Conservation (phyloP, 2,888 invertebrate species). For the Acanthosepion esculentum region DNA sequence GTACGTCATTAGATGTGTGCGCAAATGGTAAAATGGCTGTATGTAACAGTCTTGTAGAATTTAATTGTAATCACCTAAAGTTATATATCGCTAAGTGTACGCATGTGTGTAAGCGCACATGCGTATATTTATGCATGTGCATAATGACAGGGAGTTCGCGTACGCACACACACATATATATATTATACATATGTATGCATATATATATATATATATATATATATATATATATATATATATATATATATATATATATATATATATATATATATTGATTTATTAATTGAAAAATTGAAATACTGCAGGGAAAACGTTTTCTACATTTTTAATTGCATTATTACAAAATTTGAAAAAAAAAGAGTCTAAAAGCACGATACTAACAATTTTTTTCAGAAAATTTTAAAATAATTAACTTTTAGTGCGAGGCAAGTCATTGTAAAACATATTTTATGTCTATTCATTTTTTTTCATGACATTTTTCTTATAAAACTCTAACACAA, state of each 20-base stretch:
- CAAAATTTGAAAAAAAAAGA: not conserved
- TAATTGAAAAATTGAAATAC: not conserved
- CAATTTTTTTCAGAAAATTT: not conserved
- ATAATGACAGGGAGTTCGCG: no score
- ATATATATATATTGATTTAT: not conserved
- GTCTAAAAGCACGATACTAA: not conserved
- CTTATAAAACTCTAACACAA: not conserved
- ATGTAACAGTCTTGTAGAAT: not conserved
- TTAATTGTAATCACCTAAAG: slow-evolving; percentile 15
- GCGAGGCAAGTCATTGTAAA: not conserved
- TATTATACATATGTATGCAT: no score
- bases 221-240: not conserved
- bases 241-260: not conserved
- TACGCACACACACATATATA: not conserved
- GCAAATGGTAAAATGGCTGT: not conserved
- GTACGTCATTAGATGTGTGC: not conserved
- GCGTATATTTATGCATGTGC: not conserved
- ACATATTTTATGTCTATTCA: not conserved
- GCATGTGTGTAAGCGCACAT: not conserved
- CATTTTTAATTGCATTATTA: slow-evolving; percentile 1
- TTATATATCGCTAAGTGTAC: not conserved
- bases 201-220: not conserved
- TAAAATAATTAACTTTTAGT: not conserved
- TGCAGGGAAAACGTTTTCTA: not conserved
- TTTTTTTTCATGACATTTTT: not conserved